A percentile compares a stretch with the other conserved stretches of the same genome.
Conservation (phyloP, 92 coral and sea anemone genomes). For the Pocillopora grandis region DNA sequence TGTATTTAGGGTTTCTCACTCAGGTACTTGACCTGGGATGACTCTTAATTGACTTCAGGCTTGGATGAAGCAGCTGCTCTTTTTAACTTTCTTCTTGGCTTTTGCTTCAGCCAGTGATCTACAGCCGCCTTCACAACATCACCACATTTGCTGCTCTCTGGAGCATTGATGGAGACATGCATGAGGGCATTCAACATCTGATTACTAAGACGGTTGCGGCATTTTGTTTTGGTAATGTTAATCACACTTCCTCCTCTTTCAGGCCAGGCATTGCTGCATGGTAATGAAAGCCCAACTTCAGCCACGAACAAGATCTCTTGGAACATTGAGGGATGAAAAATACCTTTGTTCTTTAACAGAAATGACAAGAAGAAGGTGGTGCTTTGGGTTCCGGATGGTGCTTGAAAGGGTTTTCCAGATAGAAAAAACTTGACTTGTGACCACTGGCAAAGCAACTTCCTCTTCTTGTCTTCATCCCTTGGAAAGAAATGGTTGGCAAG, state of each 20-base stretch:
- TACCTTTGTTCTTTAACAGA: conserved; percentile 20
- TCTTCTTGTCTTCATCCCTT: conserved; percentile 14
- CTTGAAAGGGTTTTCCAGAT: conserved; percentile 21
- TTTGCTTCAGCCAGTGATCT: not conserved
- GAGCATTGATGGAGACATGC: conserved; percentile 29
- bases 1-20: not conserved
- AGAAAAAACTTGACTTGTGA: conserved; percentile 23
- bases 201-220: conserved; percentile 20
- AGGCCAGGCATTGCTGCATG: conserved; percentile 31
- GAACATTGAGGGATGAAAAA: conserved; percentile 36
- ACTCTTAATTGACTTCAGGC: not conserved
- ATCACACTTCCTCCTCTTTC: conserved; percentile 31
- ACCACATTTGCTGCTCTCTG: conserved; percentile 10
- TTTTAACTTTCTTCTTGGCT: not conserved
- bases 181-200: conserved; percentile 19
- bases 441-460: conserved; percentile 39
- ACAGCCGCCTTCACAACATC: not conserved
- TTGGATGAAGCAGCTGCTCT: not conserved
- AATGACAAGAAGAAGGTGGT: conserved; percentile 32
- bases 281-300: conserved; percentile 27
- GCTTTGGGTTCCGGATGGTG: conserved; percentile 21
- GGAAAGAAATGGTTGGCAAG: conserved; percentile 26
- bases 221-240: conserved; percentile 28
- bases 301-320: conserved; percentile 31
- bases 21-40: not conserved